Percentiles rank a stretch among this genome's conserved stretches.
Conservation (phyloP, 2,888 invertebrate species). For the Trachelus iudaicus region DNA sequence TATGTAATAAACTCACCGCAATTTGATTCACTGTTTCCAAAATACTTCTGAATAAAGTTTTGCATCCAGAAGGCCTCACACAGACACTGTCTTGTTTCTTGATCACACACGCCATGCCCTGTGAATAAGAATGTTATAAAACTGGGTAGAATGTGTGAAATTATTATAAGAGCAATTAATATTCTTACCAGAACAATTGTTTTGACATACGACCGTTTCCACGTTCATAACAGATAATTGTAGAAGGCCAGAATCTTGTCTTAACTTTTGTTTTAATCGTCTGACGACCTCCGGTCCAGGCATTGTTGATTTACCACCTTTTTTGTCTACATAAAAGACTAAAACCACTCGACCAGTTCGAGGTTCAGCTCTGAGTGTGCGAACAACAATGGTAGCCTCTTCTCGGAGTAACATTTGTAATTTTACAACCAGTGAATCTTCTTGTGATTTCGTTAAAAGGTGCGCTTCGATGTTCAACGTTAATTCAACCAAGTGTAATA, state of each 20-base stretch:
- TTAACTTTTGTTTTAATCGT: constrained; percentile 75
- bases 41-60: constrained; percentile 76
- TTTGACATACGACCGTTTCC: constrained; percentile 89
- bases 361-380: constrained; percentile 67
- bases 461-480: constrained; percentile 81
- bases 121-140: constrained; percentile 17
- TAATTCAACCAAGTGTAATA: constrained; percentile 83
- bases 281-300: constrained; percentile 75
- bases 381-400: constrained; percentile 70
- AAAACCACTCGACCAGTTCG: constrained; percentile 69
- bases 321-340: constrained; percentile 76
- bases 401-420: constrained; percentile 83
- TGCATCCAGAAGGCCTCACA: constrained; percentile 99
- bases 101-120: constrained; percentile 88
- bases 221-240: constrained; percentile 81
- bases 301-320: constrained; percentile 66
- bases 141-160: not conserved
- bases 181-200: constrained; percentile 83
- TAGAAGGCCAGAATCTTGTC: constrained; percentile 77
- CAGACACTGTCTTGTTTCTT: constrained; percentile 83
- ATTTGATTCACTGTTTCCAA: constrained; percentile 78
- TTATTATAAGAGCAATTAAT: not conserved
- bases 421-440: constrained; percentile 82
- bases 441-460: constrained; percentile 76
- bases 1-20: constrained; percentile 72